These are phyloP conservation scores for Salvelinus namaycush DNA, from an alignment of 2,113 vertebrate genomes.

Conservation along the genomic window DNA sequence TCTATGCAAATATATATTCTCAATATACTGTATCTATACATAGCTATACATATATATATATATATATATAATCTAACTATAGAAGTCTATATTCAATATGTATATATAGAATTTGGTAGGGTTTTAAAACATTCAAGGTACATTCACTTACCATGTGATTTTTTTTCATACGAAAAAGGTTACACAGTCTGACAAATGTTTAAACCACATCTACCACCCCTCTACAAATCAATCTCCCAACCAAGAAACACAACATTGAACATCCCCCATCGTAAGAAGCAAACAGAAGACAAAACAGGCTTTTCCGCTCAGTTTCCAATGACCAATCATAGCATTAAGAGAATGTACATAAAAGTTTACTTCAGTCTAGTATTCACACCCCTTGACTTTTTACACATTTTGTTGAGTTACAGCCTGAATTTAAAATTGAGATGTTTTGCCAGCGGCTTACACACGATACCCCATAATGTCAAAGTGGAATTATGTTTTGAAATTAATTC, in stretches of 20 bases:
- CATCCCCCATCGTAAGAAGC: conserved; percentile 22
- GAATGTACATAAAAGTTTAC: too few species aligned
- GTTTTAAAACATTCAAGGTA: conserved; percentile 70
- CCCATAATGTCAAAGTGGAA: too few species aligned
- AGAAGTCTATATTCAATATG: conserved; percentile 16
- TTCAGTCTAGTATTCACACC: too few species aligned
- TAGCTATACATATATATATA: conserved; percentile 56
- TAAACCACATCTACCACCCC: conserved; percentile 46
- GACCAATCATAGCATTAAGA: conserved; percentile 12
- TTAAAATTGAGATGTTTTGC: too few species aligned
- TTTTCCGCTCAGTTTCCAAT: conserved; percentile 39
- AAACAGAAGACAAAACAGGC: conserved; percentile 31
- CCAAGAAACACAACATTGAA: conserved; percentile 44
- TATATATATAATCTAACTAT: conserved; percentile 39
- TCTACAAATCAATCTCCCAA: neutral
- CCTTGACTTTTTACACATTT: too few species aligned
- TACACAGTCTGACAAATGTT: conserved; percentile 43
- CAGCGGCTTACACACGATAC: too few species aligned
- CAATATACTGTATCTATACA: conserved; percentile 41
- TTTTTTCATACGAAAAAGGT: conserved; percentile 52
- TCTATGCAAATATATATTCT: conserved; percentile 72
- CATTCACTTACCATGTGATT: conserved; percentile 73
- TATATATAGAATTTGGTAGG: conserved; percentile 51
- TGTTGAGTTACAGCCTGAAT: too few species aligned
- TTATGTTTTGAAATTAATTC: too few species aligned